Conservation (phyloP, 1,140 invertebrate genomes). For the Popillia japonica region DNA sequence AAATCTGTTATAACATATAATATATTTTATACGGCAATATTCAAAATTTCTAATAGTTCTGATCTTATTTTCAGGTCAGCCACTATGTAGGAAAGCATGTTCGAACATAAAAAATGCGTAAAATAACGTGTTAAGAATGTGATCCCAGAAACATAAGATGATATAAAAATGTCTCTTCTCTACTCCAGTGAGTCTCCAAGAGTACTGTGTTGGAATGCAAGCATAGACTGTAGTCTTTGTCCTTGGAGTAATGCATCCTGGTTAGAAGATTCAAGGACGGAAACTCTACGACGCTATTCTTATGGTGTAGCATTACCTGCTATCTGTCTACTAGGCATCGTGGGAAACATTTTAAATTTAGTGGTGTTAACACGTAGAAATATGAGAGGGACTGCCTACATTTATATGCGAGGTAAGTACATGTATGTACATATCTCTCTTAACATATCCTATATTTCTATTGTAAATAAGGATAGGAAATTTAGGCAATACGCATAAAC, state of each 20-base stretch:
- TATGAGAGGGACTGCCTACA: constrained; percentile 79
- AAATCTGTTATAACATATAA: no score
- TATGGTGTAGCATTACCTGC: constrained; percentile 75
- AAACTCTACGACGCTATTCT: constrained; percentile 69
- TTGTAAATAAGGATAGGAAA: no score
- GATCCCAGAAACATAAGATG: not conserved
- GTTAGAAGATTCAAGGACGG: constrained; percentile 68
- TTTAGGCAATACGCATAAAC: no score
- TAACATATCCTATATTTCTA: no score
- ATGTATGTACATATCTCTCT: no score
- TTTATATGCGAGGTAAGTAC: constrained; percentile 79
- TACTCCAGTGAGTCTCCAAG: constrained; percentile 56
- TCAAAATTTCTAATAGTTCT: not conserved
- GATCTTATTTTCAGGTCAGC: not conserved
- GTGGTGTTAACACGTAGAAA: constrained; percentile 77
- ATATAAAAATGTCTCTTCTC: constrained; percentile 54
- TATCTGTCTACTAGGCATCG: constrained; percentile 75
- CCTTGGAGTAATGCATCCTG: constrained; percentile 51
- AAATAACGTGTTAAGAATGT: not conserved
- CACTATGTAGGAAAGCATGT: not conserved
- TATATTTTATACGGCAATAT: no score
- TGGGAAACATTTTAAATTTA: constrained; percentile 78
- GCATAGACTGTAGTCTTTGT: constrained; percentile 54
- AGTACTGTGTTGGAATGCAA: constrained; percentile 53
- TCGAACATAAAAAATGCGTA: not conserved